Evolutionary conservation across 2,113 vertebrate genomes (phyloP).

Genomic region (Recurvirostra avosetta): DNA sequence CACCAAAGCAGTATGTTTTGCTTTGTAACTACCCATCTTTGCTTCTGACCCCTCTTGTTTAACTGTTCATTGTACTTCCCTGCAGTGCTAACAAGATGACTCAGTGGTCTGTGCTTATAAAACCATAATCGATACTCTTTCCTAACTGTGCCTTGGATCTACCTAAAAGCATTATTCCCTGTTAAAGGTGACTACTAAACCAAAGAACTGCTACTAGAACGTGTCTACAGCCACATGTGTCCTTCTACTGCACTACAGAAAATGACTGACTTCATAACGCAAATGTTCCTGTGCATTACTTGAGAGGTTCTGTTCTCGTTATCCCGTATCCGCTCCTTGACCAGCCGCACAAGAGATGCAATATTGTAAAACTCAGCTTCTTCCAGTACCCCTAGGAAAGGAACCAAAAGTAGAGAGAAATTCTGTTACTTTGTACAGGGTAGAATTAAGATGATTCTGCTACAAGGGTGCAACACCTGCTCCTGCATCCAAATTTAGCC

Average conservation of each 20-base stretch:
- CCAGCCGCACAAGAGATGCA: conserved; percentile 90
- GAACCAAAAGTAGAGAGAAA: background rate
- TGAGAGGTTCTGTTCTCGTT: conserved; percentile 98
- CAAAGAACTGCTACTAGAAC: background rate
- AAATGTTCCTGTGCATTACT: conserved; percentile 68
- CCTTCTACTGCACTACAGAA: background rate
- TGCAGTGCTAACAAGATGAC: background rate
- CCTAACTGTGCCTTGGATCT: background rate
- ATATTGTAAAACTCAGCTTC: conserved; percentile 99
- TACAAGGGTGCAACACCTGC: background rate
- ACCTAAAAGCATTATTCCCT: background rate
- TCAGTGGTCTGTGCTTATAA: background rate
- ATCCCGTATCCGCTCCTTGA: conserved; percentile 97
- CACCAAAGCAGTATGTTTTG: background rate
- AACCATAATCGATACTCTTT: background rate
- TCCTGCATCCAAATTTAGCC: background rate
- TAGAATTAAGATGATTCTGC: background rate
- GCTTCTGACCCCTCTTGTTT: background rate
- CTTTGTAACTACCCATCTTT: background rate
- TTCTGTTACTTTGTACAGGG: background rate
- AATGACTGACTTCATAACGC: rapidly evolving
- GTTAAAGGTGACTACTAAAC: background rate
- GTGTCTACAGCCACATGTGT: background rate
- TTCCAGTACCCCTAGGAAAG: conserved; percentile 87
- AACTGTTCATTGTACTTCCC: background rate